Evolutionary conservation across 2,888 invertebrate genomes (phyloP), one percentile per base, ranked within the genome.

Genomic region (Neuroscelio doddi): DNA sequence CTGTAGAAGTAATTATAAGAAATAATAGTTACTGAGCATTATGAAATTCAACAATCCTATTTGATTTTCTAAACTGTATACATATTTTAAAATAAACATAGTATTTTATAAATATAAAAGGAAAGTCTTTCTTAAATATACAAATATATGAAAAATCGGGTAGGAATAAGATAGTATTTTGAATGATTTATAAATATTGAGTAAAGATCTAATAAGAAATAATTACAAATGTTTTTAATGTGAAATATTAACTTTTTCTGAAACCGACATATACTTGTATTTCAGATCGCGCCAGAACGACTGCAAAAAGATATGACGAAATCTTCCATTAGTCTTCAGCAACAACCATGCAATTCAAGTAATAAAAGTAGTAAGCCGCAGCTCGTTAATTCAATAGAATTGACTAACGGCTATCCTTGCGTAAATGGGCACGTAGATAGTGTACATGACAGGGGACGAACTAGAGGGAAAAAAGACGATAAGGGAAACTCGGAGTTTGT

Each of bases 1-100:
- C n/a, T n/a, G n/a, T n/a, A n/a, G n/a, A n/a, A n/a, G n/a, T 92
- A 81, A 85, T 85, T 86, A 42, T 58, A 24, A n/a, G 17, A 21
- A 21, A 21, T 21, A 21, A 21, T 21, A 21, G 2, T 21, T 21
- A 21, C 21, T 21, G 21, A 21, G n/a, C n/a, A n/a, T n/a, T n/a
- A n/a, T n/a, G n/a, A n/a, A n/a, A n/a, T n/a, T n/a, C n/a, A n/a
- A n/a, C n/a, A n/a, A n/a, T n/a, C n/a, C n/a, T n/a, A n/a, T n/a
- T n/a, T n/a, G n/a, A n/a, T n/a, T n/a, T n/a, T n/a, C n/a, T n/a
- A n/a, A n/a, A n/a, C n/a, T n/a, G n/a, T n/a, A n/a, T n/a, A n/a
- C n/a, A n/a, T n/a, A n/a, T n/a, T n/a, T n/a, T n/a, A n/a, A n/a
- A n/a, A n/a, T n/a, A n/a, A n/a, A n/a, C n/a, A n/a, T n/a, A n/a